These are phyloP conservation scores for Drosophila sproati DNA, from an alignment of 1,140 invertebrate species.

Conservation along the genomic window DNA sequence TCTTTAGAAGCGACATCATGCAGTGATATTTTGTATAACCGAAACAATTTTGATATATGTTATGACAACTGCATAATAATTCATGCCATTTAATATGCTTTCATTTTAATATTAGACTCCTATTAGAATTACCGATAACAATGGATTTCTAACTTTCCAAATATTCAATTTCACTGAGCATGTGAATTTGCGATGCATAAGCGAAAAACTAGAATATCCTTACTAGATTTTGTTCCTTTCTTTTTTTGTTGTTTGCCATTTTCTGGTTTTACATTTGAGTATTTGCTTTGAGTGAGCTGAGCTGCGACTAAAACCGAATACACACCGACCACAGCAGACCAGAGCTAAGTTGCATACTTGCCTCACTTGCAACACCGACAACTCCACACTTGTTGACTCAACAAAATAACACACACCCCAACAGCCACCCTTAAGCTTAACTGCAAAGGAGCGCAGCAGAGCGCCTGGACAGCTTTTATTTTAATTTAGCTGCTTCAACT, in stretches of 20 bases:
- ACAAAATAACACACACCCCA: background rate
- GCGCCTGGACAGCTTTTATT: conserved; percentile 58
- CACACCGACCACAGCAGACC: conserved; percentile 12
- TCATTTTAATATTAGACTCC: no score
- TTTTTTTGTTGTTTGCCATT: conserved; percentile 1
- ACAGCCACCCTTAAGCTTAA: conserved; percentile 7
- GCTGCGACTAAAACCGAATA: conserved; percentile 5
- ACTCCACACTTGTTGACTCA: conserved; percentile 66
- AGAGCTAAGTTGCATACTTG: conserved; percentile 31
- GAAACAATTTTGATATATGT: no score
- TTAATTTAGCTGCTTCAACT: conserved; percentile 79
- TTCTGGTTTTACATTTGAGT: conserved; percentile 1
- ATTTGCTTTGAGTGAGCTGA: conserved; percentile 15
- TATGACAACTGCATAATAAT: no score
- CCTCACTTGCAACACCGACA: background rate
- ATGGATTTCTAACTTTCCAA: background rate
- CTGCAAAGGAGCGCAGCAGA: conserved; percentile 7
- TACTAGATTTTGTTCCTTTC: background rate
- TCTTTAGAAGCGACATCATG: no score
- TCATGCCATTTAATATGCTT: no score
- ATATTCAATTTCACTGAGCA: background rate
- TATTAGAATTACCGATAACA: no score
- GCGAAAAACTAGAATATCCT: background rate
- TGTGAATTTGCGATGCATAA: background rate
- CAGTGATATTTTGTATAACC: no score